Base-by-base conservation (phyloP, 2,113 vertebrate genomes). In the Columbina picui region DNA sequence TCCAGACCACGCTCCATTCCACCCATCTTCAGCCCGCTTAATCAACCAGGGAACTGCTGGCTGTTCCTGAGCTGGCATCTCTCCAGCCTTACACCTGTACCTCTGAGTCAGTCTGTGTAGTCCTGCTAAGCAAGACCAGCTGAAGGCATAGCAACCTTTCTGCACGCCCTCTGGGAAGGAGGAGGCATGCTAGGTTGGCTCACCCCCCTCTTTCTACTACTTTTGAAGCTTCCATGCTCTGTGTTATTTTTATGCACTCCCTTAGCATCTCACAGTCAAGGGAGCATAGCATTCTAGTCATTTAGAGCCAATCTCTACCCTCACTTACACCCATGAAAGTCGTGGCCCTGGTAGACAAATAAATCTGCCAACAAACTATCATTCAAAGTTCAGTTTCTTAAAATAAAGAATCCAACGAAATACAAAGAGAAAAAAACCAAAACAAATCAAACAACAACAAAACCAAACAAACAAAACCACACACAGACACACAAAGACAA, bases 331-430 rank as follows among this genome's bases (percentile, higher is more conserved):
- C 50, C 88, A 77, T 83, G 77, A 23, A 84, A 32, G 59, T 84
- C 65, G 26, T 36, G 57, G 65, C 45, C 84, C 78, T 78, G 56
- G 9, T 45, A 97, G 69, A 82, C 56, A 96, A 90, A 95, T 96
- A 93, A 84, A 95, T 90, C 55, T 95, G 45, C 53, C 84, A 52
- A 87, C 9, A 92, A 91, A 88, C 45, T 57, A 85, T 78, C 27
- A 4, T 49, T 89, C 70, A 43, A 68, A 75, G 82, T 95, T 88
- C 50, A 30, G 82, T 85, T 96, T 93, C 59, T 87, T 78, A 21
- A 93, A 93, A 87, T n/a, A n/a, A n/a, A n/a, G n/a, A n/a, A n/a
- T n/a, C n/a, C n/a, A n/a, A n/a, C n/a, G n/a, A n/a, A n/a, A n/a
- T n/a, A n/a, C n/a, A 61, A 94, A 70, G 45, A 2, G 23, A 49